Evolutionary conservation across 2,797 vertebrate genomes (phyloP).

Genomic region (Okamejei kenojei): DNA sequence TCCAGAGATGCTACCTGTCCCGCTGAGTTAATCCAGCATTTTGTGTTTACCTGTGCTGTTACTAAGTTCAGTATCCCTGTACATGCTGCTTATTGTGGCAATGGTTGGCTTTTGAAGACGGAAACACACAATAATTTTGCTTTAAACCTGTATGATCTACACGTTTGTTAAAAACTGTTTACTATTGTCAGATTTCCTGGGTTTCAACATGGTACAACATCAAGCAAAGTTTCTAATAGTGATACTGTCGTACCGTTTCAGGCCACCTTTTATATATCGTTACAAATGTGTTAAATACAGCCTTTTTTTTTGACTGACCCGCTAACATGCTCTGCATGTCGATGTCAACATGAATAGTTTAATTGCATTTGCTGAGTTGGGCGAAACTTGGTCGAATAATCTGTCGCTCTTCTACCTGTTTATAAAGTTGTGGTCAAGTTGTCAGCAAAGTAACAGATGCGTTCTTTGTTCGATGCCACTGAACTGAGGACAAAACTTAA

Average conservation of each 20-base stretch:
- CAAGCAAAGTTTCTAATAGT: conserved; percentile 29
- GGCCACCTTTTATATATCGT: conserved; percentile 31
- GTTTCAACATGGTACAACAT: conserved; percentile 7
- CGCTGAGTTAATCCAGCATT: no score
- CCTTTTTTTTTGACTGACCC: conserved; percentile 20
- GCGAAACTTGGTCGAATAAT: conserved; percentile 17
- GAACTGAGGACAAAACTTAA: conserved; percentile 61
- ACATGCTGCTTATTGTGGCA: background rate
- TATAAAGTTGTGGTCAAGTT: conserved; percentile 32
- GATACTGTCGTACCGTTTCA: conserved; percentile 28
- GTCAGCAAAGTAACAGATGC: conserved; percentile 58
- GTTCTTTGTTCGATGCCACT: conserved; percentile 63
- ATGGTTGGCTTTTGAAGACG: background rate
- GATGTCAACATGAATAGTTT: conserved; percentile 19
- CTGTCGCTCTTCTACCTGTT: conserved; percentile 30
- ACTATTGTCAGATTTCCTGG: background rate
- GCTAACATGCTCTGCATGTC: conserved; percentile 12
- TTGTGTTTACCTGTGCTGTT: background rate
- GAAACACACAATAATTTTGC: conserved; percentile 15
- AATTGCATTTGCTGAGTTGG: conserved; percentile 16
- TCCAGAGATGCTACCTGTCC: no score
- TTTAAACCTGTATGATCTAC: conserved; percentile 17
- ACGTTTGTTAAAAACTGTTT: conserved; percentile 21
- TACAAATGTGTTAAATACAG: background rate
- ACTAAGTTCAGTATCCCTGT: background rate